Conservation (phyloP, 2,888 invertebrate genomes). For the Masnerella sp. region DNA sequence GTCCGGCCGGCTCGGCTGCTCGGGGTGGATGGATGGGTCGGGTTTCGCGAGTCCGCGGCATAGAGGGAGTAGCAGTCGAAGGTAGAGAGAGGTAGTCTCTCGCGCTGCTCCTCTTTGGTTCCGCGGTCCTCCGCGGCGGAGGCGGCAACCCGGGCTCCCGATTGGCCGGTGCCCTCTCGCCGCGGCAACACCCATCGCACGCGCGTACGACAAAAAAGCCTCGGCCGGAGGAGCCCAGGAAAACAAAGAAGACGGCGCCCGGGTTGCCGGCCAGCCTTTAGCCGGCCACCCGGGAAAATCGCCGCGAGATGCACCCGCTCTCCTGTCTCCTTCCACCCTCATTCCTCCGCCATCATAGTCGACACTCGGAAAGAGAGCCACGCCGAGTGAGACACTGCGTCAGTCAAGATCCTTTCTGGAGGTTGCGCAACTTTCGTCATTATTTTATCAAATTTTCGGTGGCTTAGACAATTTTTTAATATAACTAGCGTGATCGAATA, state of each 20-base stretch:
- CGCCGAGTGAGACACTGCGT: slow-evolving; percentile 7
- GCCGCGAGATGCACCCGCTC: slow-evolving; percentile 34
- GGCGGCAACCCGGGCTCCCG: slow-evolving; percentile 52
- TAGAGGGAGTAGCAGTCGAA: slow-evolving; percentile 36
- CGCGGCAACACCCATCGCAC: slow-evolving; percentile 60
- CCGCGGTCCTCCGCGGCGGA: slow-evolving; percentile 47
- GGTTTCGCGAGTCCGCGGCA: slow-evolving; percentile 25
- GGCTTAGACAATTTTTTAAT: no score
- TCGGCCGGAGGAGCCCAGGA: slow-evolving; percentile 30
- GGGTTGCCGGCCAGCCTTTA: slow-evolving; percentile 34
- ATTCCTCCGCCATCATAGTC: slow-evolving; percentile 27
- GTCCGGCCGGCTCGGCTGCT: background rate
- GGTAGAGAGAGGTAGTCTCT: slow-evolving; percentile 41
- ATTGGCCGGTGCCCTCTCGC: slow-evolving; percentile 52
- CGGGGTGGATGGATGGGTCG: slow-evolving; percentile 44
- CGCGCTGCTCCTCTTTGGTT: slow-evolving; percentile 49
- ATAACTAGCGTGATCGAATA: no score
- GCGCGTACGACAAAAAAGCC: slow-evolving; percentile 56
- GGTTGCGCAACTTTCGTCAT: no score
- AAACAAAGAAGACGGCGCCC: slow-evolving; percentile 57
- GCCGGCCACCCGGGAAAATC: slow-evolving; percentile 51
- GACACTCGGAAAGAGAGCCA: slow-evolving; percentile 2
- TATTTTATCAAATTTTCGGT: no score
- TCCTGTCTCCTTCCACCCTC: background rate
- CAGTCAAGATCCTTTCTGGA: no score